phyloP scores from a whole-genome alignment of 2,888 invertebrate genomes.

The Beris chalybata region DNA sequence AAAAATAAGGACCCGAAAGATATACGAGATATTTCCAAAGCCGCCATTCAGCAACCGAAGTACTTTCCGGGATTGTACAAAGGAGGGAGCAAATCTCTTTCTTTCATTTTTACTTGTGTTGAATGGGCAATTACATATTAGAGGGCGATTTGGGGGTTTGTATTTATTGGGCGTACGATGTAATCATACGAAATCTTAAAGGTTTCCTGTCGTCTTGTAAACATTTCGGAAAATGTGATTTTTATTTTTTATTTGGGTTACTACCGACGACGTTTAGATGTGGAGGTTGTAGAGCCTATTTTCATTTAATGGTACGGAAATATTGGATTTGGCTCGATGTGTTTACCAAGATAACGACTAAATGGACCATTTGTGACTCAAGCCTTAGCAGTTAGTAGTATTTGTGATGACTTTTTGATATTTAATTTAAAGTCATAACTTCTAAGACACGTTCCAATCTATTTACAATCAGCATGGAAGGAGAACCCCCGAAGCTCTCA shows the following conservation, averaged over 20 bases:
- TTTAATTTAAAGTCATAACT: too few relatives aligned
- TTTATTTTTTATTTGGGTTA: too few relatives aligned
- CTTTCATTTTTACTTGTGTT: conserved; percentile 22
- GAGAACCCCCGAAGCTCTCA: too few relatives aligned
- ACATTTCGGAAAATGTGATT: too few relatives aligned
- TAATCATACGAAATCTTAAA: conserved; percentile 11
- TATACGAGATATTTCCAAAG: conserved; percentile 7
- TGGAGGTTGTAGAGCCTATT: too few relatives aligned
- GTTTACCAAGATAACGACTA: neutral
- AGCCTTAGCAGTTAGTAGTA: too few relatives aligned
- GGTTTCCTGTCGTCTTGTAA: too few relatives aligned
- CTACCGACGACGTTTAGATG: too few relatives aligned
- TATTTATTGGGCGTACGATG: conserved; percentile 30
- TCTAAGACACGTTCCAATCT: too few relatives aligned
- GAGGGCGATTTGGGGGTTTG: conserved; percentile 27
- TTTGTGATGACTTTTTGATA: too few relatives aligned
- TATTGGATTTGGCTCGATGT: conserved; percentile 25
- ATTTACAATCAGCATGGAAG: too few relatives aligned
- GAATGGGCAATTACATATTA: conserved; percentile 31
- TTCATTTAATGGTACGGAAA: conserved; percentile 5
- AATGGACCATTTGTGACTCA: too few relatives aligned
- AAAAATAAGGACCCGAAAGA: conserved; percentile 16
- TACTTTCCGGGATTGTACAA: neutral
- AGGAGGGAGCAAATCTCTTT: conserved; percentile 26
- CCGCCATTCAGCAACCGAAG: neutral